phyloP scores from a whole-genome alignment of 2,888 invertebrate genomes.

The Hoplodrina ambigua region DNA sequence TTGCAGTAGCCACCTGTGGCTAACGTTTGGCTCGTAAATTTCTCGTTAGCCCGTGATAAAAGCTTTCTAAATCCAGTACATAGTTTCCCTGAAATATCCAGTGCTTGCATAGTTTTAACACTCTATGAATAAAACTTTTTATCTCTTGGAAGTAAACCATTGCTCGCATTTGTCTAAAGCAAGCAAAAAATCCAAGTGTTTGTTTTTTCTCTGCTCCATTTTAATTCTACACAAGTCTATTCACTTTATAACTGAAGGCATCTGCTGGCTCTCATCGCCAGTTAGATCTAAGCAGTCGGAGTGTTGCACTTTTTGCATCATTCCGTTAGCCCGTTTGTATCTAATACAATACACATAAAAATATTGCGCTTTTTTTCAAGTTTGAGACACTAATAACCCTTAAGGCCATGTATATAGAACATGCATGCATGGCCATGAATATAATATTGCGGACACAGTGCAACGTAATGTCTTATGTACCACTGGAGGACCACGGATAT shows the following conservation, averaged over 20 bases:
- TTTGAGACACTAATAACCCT: too few species aligned
- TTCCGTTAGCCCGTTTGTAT: too few species aligned
- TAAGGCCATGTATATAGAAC: too few species aligned
- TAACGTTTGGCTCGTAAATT: constrained; percentile 38
- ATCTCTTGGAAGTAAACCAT: neutral
- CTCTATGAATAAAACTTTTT: neutral
- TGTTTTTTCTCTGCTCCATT: neutral
- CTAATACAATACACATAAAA: too few species aligned
- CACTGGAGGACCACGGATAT: too few species aligned
- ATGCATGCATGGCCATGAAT: too few species aligned
- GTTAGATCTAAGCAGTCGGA: too few species aligned
- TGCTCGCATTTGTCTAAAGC: constrained; percentile 2
- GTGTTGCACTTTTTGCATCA: too few species aligned
- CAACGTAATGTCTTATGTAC: too few species aligned
- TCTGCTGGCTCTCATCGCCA: too few species aligned
- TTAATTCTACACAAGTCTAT: neutral
- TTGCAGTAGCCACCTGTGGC: constrained; percentile 51
- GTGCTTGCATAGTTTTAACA: neutral
- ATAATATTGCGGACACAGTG: too few species aligned
- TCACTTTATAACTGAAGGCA: neutral
- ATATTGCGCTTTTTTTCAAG: too few species aligned
- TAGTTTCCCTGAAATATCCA: constrained; percentile 18
- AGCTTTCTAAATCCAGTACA: constrained; percentile 27
- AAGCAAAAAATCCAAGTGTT: neutral
- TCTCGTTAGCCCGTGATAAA: constrained; percentile 24